Base-by-base conservation (phyloP, 2,797 vertebrate species). In the Telmatherina bonti region DNA sequence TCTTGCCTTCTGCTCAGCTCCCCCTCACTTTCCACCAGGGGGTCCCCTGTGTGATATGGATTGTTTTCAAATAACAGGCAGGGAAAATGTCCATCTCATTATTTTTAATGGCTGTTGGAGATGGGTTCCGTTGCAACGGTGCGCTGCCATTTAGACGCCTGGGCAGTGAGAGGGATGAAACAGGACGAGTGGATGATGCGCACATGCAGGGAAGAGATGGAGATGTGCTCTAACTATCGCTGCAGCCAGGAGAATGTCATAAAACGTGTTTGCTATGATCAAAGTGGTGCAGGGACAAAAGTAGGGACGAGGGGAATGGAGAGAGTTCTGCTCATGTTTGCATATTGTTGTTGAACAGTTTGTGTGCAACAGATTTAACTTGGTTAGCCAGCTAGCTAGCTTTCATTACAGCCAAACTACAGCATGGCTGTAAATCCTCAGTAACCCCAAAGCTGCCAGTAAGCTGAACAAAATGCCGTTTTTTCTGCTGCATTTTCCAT, bases 31-130 rank as follows among this genome's bases (percentile, higher is more conserved):
- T 84, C 74, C 68, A 76, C 82, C 76, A 74, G 72, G 41, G 49
- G 68, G 73, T 61, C 82, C 78, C 61, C 70, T 78, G 64, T 82
- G 83, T 84, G 86, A 89, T 88, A 91, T 88, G 81, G 88, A 91
- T 89, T 93, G 86, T 93, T 93, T 93, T 91, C 88, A 85, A 91
- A 89, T 88, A 91, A 92, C 87, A 85, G 83, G 79, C 78, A 30
- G 81, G 76, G 88, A 86, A 94, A 93, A 93, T 89, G 84, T 87
- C 87, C 82, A 79, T 85, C 89, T 94, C 92, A 92, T 94, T 93
- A 93, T 92, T 93, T 94, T 91, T 93, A 94, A 94, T 93, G 88
- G 89, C n/a, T 85, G 82, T 91, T 91, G 85, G 85, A 91, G 84
- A 92, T 86, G 85, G 75, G 74, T 79, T 86, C 75, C 59, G 72